A percentile compares a stretch with the other conserved stretches of the same genome.
These are phyloP conservation scores for Spinibarbus caldwelli DNA, from an alignment of 2,797 vertebrate species.

Conservation along the genomic window DNA sequence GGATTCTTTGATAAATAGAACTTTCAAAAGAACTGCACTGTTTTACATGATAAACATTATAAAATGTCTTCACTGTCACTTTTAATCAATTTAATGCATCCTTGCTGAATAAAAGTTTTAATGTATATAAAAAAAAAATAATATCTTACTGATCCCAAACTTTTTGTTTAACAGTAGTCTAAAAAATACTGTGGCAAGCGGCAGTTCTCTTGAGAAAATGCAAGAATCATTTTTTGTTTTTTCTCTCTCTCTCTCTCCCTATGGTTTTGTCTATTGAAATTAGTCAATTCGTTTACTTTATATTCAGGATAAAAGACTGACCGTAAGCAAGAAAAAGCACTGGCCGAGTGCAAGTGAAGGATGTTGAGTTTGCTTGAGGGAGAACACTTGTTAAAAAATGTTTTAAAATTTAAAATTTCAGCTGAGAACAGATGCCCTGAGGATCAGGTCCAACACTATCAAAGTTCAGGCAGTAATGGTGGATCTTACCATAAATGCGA, in stretches of 20 bases:
- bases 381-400: constrained; percentile 9
- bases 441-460: constrained; percentile 5
- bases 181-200: neutral
- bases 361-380: constrained; percentile 20
- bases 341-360: neutral
- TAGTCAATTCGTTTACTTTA: neutral
- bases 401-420: constrained; percentile 5
- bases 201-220: neutral
- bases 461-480: constrained; percentile 22
- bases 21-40: neutral
- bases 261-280: neutral
- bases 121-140: neutral
- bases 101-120: neutral
- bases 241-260: neutral
- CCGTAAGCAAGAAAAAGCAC: neutral
- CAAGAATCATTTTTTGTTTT: neutral
- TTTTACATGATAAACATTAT: too few species aligned
- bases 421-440: neutral
- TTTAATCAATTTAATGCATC: neutral
- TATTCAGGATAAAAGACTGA: neutral
- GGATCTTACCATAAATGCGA: constrained; percentile 26
- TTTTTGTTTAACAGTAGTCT: neutral
- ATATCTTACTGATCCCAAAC: neutral
- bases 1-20: neutral
- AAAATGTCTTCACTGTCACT: too few species aligned